These are phyloP conservation scores for Drosophila testacea DNA, from an alignment of 2,888 invertebrate species.

Conservation along the genomic window DNA sequence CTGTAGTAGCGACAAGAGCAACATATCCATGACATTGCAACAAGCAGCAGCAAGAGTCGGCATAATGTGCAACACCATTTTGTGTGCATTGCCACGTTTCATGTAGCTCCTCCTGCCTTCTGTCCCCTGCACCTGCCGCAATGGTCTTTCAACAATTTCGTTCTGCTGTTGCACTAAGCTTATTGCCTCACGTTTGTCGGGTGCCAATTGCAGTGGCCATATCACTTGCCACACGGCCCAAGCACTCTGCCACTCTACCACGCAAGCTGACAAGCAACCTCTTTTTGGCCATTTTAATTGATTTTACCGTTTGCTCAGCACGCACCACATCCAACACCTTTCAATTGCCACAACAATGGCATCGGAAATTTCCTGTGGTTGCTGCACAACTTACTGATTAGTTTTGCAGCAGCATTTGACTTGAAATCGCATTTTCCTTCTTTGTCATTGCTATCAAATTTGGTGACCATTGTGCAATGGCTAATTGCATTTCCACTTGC, in stretches of 20 bases:
- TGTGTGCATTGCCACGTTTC: conserved; percentile 24
- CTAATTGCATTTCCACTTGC: conserved; percentile 57
- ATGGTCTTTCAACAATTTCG: conserved; percentile 8
- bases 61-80: conserved; percentile 42
- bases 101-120: background rate
- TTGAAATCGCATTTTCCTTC: conserved; percentile 21
- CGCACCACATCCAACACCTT: conserved; percentile 47
- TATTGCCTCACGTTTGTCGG: conserved; percentile 48
- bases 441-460: conserved; percentile 36
- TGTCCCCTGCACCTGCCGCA: background rate
- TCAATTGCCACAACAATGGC: conserved; percentile 48
- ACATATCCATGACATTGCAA: conserved; percentile 19
- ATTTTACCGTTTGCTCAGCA: conserved; percentile 56
- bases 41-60: conserved; percentile 15
- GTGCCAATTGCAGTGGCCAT: conserved; percentile 37
- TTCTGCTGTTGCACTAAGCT: conserved; percentile 43
- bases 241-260: background rate
- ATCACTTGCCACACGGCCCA: conserved; percentile 8
- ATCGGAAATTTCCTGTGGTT: conserved; percentile 23
- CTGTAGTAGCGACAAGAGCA: background rate
- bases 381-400: conserved; percentile 57
- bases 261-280: conserved; percentile 5
- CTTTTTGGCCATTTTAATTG: conserved; percentile 60
- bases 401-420: conserved; percentile 33
- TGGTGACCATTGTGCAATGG: conserved; percentile 33